Evolutionary conservation across 2,113 vertebrate genomes (phyloP).

Genomic region (Cephalopterus ornatus): DNA sequence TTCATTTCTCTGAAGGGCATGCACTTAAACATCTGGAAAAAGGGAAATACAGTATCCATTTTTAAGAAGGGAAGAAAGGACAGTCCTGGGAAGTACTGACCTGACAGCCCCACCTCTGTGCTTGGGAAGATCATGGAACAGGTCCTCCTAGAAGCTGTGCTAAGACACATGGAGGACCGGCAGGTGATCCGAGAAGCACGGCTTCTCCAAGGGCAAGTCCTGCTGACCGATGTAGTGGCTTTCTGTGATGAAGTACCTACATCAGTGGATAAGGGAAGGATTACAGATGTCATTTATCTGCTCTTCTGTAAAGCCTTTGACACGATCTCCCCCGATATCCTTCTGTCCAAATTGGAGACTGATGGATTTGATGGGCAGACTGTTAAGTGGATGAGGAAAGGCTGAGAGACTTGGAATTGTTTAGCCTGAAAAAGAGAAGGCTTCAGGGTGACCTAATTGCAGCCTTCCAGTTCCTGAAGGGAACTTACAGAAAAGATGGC

Average conservation of each 20-base stretch:
- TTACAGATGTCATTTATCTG: neutral
- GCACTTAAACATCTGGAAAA: neutral
- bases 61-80: neutral
- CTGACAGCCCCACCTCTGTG: neutral
- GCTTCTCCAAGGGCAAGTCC: neutral
- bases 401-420: neutral
- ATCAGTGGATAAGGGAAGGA: neutral
- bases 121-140: neutral
- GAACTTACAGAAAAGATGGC: neutral
- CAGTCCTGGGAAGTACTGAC: rapidly evolving
- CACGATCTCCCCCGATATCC: neutral
- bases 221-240: neutral
- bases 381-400: neutral
- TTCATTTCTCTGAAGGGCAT: neutral
- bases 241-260: neutral
- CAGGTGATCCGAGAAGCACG: neutral
- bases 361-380: neutral
- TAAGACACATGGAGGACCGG: neutral
- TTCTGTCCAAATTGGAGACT: neutral
- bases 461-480: neutral
- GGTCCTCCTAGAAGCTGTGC: neutral
- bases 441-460: neutral
- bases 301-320: neutral
- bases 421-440: neutral
- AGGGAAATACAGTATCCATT: neutral